Conservation (phyloP, 92 coral and sea anemone species). For the Zoanthus gigantus region DNA sequence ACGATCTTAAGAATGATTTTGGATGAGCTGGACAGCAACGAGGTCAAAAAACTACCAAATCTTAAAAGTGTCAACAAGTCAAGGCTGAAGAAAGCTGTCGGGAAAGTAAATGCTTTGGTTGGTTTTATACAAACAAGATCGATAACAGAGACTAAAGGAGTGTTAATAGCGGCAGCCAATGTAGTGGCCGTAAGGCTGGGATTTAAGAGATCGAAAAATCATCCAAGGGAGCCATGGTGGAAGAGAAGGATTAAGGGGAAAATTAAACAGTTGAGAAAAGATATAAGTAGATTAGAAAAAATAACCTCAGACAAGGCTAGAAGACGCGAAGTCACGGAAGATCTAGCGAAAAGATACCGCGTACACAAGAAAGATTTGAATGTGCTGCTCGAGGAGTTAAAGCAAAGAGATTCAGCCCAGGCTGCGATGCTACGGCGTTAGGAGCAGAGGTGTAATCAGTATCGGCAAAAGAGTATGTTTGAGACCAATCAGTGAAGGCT, state of each 20-base stretch:
- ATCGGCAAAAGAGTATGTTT: conserved; percentile 61
- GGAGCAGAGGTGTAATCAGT: background rate
- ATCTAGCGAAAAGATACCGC: background rate
- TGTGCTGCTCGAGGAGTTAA: background rate
- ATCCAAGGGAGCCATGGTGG: background rate
- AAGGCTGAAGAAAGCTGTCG: no score
- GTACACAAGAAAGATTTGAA: background rate
- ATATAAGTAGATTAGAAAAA: background rate
- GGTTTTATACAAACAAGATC: background rate
- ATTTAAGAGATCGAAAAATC: background rate
- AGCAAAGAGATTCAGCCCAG: no score
- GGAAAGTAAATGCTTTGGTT: background rate
- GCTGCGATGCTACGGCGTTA: conserved; percentile 33
- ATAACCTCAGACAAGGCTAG: background rate
- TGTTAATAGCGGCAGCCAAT: background rate
- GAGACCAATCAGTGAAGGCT: conserved; percentile 48
- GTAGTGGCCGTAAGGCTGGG: background rate
- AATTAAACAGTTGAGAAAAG: background rate
- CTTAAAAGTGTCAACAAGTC: no score
- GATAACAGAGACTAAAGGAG: background rate
- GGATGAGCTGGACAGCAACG: background rate
- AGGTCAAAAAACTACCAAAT: background rate
- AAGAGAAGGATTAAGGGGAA: background rate
- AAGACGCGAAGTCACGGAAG: conserved; percentile 4
- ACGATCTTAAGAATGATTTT: no score